Conservation (phyloP, 1,140 invertebrate species). For the Drosophila bifasciata region DNA sequence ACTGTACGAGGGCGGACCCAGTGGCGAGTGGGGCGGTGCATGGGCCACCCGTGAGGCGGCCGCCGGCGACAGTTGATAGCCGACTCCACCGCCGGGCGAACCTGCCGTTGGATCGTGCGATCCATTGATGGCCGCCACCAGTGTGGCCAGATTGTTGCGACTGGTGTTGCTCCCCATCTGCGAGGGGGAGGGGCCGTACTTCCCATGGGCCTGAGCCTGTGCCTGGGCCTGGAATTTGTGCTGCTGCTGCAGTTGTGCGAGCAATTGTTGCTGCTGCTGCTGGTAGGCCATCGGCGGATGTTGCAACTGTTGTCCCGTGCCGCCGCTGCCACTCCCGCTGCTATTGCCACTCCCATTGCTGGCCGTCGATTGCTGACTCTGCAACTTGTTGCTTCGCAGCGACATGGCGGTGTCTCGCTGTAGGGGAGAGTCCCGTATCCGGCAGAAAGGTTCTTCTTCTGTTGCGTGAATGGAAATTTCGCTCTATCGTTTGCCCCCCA, state of each 20-base stretch:
- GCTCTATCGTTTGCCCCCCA: slow-evolving; percentile 16
- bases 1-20: slow-evolving; percentile 71
- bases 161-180: slow-evolving; percentile 60
- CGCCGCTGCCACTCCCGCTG: slow-evolving; percentile 33
- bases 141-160: slow-evolving; percentile 78
- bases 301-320: slow-evolving; percentile 29
- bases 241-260: slow-evolving; percentile 76
- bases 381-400: slow-evolving; percentile 81
- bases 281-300: slow-evolving; percentile 67
- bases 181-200: slow-evolving; percentile 43
- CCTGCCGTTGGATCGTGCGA: slow-evolving; percentile 54
- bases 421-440: no score
- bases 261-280: slow-evolving; percentile 81
- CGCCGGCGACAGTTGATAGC: slow-evolving; percentile 69
- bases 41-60: slow-evolving; percentile 70
- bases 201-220: slow-evolving; percentile 13
- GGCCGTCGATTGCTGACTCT: slow-evolving; percentile 46
- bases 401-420: slow-evolving; percentile 51
- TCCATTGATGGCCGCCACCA: slow-evolving; percentile 80
- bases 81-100: slow-evolving; percentile 6
- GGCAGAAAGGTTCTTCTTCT: neutral
- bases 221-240: slow-evolving; percentile 83
- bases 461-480: neutral
- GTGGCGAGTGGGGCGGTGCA: slow-evolving; percentile 37
- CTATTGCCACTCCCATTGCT: slow-evolving; percentile 49